These are phyloP conservation scores for Heptranchias perlo DNA, from an alignment of 2,113 vertebrate species.

Conservation along the genomic window DNA sequence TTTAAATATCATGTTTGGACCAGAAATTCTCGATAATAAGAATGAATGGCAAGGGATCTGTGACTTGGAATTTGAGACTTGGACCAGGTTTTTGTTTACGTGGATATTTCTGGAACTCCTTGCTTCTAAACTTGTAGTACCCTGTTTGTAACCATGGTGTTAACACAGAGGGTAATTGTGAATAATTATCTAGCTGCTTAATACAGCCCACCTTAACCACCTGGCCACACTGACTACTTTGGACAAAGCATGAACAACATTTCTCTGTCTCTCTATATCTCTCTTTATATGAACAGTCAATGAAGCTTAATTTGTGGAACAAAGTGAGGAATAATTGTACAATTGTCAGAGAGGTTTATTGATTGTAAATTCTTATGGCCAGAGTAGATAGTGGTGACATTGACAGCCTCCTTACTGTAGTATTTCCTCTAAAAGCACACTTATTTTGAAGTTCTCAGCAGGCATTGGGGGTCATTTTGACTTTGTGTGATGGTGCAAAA, in stretches of 20 bases:
- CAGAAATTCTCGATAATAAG: neutral
- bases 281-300: neutral
- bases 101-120: neutral
- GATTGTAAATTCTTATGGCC: neutral
- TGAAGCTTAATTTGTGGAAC: neutral
- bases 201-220: neutral
- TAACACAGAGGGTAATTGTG: neutral
- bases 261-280: no score
- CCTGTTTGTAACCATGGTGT: neutral
- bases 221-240: neutral
- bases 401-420: neutral
- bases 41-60: neutral
- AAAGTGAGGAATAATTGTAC: neutral
- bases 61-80: neutral
- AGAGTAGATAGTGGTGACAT: neutral
- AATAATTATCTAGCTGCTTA: neutral
- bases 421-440: neutral
- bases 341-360: neutral
- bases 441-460: neutral
- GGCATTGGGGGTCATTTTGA: neutral
- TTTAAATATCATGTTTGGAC: constrained; percentile 18
- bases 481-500: neutral
- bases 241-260: neutral
- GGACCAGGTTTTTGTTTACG: neutral
- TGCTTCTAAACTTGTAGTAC: neutral